Evolutionary conservation across 37 sponge, comb jelly and placozoan species (phyloP).

Genomic region (Agelas oroides): DNA sequence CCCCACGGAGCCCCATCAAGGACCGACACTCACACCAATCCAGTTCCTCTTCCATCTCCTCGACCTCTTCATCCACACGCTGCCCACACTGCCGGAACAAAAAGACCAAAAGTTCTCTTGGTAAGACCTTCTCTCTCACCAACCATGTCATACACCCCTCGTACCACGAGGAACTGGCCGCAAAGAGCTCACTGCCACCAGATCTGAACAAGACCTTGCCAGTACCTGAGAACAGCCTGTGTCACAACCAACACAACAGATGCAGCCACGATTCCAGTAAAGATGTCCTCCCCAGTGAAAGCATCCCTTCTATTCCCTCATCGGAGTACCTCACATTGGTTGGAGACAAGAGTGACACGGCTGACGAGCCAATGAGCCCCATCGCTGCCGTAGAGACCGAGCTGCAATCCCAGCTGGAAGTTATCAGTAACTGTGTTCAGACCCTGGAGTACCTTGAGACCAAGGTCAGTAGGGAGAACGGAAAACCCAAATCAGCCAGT

Average conservation of each 20-base stretch:
- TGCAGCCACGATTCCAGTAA: not conserved
- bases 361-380: no score
- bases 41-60: constrained; percentile 29
- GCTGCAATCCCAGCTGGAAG: not conserved
- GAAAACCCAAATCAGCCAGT: not conserved
- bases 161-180: not conserved
- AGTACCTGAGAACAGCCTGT: constrained; percentile 24
- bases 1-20: constrained; percentile 48
- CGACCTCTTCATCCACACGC: not conserved
- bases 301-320: constrained; percentile 7
- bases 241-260: constrained; percentile 1
- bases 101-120: constrained; percentile 14
- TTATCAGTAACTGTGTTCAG: constrained; percentile 6
- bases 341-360: not conserved
- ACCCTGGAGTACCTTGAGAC: constrained; percentile 31
- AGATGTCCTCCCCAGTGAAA: not conserved
- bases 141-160: not conserved
- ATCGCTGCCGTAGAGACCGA: not conserved
- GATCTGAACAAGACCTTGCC: constrained; percentile 30
- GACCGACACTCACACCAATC: constrained; percentile 3
- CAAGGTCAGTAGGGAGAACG: not conserved
- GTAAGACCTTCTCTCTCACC: constrained; percentile 52
- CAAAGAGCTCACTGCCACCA: constrained; percentile 42
- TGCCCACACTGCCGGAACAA: constrained; percentile 32
- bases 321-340: constrained; percentile 15